phyloP scores from a whole-genome alignment of 1,140 invertebrate genomes.

The Atta texana region DNA sequence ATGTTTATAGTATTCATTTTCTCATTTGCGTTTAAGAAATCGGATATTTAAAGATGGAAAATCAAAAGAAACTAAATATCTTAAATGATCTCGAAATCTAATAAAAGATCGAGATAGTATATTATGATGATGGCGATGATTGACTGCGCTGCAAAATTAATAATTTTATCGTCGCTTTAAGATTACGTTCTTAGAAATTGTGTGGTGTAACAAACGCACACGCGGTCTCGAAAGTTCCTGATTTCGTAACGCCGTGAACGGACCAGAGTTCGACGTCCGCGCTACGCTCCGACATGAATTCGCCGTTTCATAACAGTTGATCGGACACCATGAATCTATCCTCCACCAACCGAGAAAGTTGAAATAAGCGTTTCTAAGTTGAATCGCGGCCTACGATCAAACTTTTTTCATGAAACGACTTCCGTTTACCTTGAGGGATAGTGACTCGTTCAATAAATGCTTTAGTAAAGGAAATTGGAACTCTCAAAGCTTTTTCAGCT shows the following conservation, averaged over 20 bases:
- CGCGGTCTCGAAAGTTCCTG: conserved; percentile 71
- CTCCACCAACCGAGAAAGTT: conserved; percentile 58
- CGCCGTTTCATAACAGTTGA: conserved; percentile 70
- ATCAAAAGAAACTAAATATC: neutral
- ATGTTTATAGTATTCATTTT: conserved; percentile 31
- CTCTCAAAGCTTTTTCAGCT: neutral
- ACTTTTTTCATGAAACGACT: conserved; percentile 23
- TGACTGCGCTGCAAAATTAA: conserved; percentile 15
- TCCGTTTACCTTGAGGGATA: conserved; percentile 11
- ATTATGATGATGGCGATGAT: neutral
- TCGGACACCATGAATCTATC: conserved; percentile 64
- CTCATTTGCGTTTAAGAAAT: neutral
- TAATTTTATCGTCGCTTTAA: conserved; percentile 27
- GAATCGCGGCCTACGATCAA: conserved; percentile 18
- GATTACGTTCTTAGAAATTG: conserved; percentile 62
- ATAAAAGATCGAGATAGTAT: neutral
- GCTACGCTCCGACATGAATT: conserved; percentile 60
- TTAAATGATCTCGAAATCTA: neutral
- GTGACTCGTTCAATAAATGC: conserved; percentile 8
- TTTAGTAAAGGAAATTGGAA: conserved; percentile 1
- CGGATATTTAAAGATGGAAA: neutral
- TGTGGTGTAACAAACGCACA: conserved; percentile 41
- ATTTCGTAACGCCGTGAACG: conserved; percentile 68
- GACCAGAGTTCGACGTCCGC: conserved; percentile 69
- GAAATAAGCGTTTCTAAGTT: conserved; percentile 20